Evolutionary conservation across 37 sponge, comb jelly and placozoan genomes (phyloP).

Genomic region (Dysidea cf. avara): DNA sequence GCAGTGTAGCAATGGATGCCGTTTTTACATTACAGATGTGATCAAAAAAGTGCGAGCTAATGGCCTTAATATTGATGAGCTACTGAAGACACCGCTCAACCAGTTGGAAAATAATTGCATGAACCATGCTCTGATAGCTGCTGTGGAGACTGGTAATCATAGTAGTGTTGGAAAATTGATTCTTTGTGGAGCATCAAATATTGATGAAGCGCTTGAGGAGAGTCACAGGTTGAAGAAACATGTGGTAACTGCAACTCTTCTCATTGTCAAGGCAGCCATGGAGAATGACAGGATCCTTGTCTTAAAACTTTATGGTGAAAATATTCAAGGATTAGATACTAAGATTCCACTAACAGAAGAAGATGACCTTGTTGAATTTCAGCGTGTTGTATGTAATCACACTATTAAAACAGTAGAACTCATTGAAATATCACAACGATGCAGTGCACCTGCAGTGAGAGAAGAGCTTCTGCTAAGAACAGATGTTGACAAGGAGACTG

Average conservation of each 20-base stretch:
- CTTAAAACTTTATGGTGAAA: conserved; percentile 59
- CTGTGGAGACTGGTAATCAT: conserved; percentile 50
- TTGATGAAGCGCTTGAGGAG: conserved; percentile 36
- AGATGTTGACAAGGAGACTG: conserved; percentile 62
- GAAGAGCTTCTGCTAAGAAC: conserved; percentile 80
- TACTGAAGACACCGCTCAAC: conserved; percentile 23
- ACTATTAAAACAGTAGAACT: conserved; percentile 74
- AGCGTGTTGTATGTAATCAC: conserved; percentile 43
- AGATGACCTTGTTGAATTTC: conserved; percentile 55
- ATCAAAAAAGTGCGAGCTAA: conserved; percentile 67
- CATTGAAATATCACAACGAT: conserved; percentile 69
- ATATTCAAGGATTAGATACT: neutral
- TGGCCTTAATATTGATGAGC: conserved; percentile 53
- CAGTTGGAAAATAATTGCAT: conserved; percentile 64
- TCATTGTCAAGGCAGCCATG: conserved; percentile 57
- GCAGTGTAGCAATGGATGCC: too few relatives aligned
- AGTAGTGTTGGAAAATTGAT: conserved; percentile 65
- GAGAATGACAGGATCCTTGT: conserved; percentile 46
- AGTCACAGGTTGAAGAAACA: conserved; percentile 37
- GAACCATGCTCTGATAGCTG: conserved; percentile 56
- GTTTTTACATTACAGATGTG: conserved; percentile 58
- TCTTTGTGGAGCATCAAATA: conserved; percentile 47
- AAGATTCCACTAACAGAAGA: conserved; percentile 6
- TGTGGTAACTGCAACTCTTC: conserved; percentile 50
- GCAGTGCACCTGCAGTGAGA: conserved; percentile 16